phyloP scores from a whole-genome alignment of 2,113 vertebrate species.

The Daboia siamensis region DNA sequence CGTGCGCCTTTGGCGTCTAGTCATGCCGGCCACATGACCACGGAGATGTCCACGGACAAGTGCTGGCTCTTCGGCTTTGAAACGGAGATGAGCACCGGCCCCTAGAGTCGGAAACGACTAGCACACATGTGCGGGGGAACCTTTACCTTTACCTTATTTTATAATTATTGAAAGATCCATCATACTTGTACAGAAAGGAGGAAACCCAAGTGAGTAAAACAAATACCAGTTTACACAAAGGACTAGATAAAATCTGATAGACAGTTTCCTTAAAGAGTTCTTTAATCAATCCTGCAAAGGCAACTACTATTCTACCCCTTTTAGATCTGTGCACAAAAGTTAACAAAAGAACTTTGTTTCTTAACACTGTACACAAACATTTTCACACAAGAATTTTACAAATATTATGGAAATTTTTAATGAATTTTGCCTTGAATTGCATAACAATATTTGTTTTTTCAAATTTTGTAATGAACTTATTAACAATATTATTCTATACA shows the following conservation, averaged over 20 bases:
- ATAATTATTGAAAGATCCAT: not conserved
- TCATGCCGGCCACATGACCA: no score
- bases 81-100: no score
- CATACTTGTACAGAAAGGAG: no score
- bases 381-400: not conserved
- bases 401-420: not conserved
- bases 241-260: not conserved
- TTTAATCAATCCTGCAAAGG: not conserved
- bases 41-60: no score
- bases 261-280: not conserved
- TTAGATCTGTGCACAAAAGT: not conserved
- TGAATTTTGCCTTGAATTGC: no score
- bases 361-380: not conserved
- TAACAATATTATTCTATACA: constrained; percentile 12
- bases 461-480: no score
- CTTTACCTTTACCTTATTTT: no score
- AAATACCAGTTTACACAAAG: not conserved
- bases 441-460: not conserved
- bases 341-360: not conserved
- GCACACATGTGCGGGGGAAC: no score
- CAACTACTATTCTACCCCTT: not conserved
- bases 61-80: no score
- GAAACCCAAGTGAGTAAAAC: not conserved
- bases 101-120: no score
- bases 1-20: no score